phyloP scores from a whole-genome alignment of 2,888 invertebrate genomes.

The Buathra laborator region DNA sequence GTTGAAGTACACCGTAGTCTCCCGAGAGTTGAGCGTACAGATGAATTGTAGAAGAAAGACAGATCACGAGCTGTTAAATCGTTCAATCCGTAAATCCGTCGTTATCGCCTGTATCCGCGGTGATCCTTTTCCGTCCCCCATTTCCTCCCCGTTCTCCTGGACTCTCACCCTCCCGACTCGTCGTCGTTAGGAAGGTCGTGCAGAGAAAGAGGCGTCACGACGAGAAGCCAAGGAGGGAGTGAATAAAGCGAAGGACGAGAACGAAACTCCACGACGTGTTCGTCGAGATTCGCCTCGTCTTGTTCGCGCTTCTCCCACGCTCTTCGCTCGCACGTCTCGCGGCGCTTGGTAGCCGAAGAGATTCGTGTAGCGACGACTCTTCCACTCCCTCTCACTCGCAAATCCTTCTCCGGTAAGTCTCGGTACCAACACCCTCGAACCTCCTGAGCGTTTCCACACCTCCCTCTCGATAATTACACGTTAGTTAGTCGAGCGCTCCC shows the following conservation, averaged over 20 bases:
- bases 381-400: slow-evolving; percentile 3
- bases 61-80: slow-evolving; percentile 61
- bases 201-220: too few relatives aligned
- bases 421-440: background rate
- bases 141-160: background rate
- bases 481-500: slow-evolving; percentile 67
- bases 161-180: slow-evolving; percentile 1
- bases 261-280: background rate
- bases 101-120: slow-evolving; percentile 62
- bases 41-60: background rate
- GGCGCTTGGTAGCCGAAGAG: background rate
- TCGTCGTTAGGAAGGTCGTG: slow-evolving; percentile 51
- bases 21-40: slow-evolving; percentile 2
- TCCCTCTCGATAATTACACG: slow-evolving; percentile 76
- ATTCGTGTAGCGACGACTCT: background rate
- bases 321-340: background rate
- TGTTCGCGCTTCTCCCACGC: slow-evolving; percentile 1
- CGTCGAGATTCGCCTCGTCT: background rate
- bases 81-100: slow-evolving; percentile 65
- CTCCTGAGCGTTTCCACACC: slow-evolving; percentile 2
- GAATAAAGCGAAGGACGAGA: slow-evolving; percentile 5
- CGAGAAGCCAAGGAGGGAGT: slow-evolving; percentile 10
- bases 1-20: background rate
- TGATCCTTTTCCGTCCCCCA: slow-evolving; percentile 43
- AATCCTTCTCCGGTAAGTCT: slow-evolving; percentile 19